These are phyloP conservation scores for Cladopsammia gracilis DNA, from an alignment of 64 coral and sea anemone species.

Conservation along the genomic window DNA sequence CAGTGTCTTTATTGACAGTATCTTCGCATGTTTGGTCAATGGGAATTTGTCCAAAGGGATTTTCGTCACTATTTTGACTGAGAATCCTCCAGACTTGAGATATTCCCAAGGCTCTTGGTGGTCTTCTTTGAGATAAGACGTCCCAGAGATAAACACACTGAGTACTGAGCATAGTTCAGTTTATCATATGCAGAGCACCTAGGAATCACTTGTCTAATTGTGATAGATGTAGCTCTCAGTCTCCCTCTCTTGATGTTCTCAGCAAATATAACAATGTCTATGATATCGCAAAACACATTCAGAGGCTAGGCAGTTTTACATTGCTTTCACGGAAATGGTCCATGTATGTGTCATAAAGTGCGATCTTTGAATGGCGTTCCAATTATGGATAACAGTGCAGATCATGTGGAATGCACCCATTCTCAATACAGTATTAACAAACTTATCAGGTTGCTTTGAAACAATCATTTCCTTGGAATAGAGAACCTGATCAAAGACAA, in stretches of 20 bases:
- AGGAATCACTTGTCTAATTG: constrained; percentile 52
- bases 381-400: constrained; percentile 36
- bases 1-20: constrained; percentile 75
- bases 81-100: constrained; percentile 70
- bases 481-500: constrained; percentile 66
- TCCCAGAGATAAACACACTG: constrained; percentile 25
- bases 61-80: constrained; percentile 59
- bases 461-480: constrained; percentile 30
- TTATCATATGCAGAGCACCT: constrained; percentile 77
- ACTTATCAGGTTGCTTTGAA: constrained; percentile 18
- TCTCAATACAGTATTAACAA: neutral
- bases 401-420: constrained; percentile 53
- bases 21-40: constrained; percentile 72
- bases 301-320: constrained; percentile 52
- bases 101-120: constrained; percentile 54
- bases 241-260: constrained; percentile 38
- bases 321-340: constrained; percentile 15
- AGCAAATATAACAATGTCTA: constrained; percentile 56
- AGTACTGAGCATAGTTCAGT: constrained; percentile 75
- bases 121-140: neutral
- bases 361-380: constrained; percentile 35
- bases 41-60: constrained; percentile 62
- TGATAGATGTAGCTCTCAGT: constrained; percentile 79
- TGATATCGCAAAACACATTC: constrained; percentile 68
- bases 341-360: constrained; percentile 10